Percentiles rank a stretch among this genome's conserved stretches.
phyloP scores from a whole-genome alignment of 2,888 invertebrate species.

The Folsomia candida region DNA sequence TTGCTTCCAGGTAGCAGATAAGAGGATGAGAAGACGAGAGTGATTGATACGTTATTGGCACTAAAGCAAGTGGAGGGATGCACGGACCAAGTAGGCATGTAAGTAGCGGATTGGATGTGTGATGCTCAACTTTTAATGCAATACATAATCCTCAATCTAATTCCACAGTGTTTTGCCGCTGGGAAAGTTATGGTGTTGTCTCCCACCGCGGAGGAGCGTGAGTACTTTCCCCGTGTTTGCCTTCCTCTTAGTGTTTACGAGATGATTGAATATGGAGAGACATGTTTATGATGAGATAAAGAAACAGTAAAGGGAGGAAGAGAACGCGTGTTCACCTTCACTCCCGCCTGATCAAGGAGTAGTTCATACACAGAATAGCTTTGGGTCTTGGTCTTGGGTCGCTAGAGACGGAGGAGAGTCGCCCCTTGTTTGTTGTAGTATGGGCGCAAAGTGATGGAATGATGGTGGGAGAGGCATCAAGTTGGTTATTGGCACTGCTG shows the following conservation, averaged over 20 bases:
- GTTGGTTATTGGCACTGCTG: not conserved
- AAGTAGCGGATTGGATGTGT: not conserved
- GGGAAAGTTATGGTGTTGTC: not conserved
- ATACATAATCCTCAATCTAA: not conserved
- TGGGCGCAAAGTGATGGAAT: not conserved
- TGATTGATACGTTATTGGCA: not conserved
- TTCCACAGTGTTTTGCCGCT: not conserved
- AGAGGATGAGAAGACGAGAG: not conserved
- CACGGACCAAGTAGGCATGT: not conserved
- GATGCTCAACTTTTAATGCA: not conserved
- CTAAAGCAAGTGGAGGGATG: not conserved
- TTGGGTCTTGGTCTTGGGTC: not conserved
- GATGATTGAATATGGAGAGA: constrained; percentile 41
- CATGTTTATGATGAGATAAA: constrained; percentile 43
- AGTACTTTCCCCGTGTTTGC: constrained; percentile 3
- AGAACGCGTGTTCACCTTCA: not conserved
- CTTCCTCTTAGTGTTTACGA: constrained; percentile 32
- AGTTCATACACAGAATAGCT: no score
- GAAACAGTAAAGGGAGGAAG: constrained; percentile 9
- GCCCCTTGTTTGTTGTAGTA: not conserved
- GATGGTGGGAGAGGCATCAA: not conserved
- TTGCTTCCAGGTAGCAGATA: not conserved
- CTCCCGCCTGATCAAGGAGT: not conserved
- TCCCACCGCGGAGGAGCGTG: not conserved
- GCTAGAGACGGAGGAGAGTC: no score